Evolutionary conservation across 2,113 vertebrate species (phyloP).

Genomic region (Noctilio leporinus): DNA sequence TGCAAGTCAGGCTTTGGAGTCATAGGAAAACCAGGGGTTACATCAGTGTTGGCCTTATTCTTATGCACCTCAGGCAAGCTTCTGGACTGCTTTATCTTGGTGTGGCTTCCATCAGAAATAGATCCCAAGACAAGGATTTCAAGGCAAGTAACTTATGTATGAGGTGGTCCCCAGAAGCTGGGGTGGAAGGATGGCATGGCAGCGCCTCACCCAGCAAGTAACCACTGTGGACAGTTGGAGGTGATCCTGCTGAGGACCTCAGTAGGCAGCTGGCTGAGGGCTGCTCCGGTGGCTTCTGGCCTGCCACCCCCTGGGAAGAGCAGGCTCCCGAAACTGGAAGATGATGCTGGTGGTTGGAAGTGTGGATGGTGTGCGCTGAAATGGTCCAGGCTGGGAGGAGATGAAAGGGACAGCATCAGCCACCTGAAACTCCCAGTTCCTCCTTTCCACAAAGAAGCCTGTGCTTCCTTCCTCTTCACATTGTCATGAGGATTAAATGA

Average conservation of each 20-base stretch:
- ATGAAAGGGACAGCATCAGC: neutral
- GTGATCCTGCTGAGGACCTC: neutral
- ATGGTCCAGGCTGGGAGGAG: neutral
- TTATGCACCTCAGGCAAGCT: neutral
- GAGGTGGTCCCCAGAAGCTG: neutral
- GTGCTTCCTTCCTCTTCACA: too few species aligned
- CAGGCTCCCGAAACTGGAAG: neutral
- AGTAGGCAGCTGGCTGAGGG: neutral
- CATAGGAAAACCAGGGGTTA: neutral
- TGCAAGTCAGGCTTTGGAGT: neutral
- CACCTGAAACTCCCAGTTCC: neutral
- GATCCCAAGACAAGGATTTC: neutral
- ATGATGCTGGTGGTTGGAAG: neutral
- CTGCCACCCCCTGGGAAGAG: rapidly evolving
- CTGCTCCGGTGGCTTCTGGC: neutral
- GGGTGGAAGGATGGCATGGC: neutral
- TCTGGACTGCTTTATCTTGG: neutral
- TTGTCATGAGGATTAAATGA: neutral
- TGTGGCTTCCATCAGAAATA: neutral
- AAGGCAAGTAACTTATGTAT: neutral
- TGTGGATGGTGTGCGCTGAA: rapidly evolving
- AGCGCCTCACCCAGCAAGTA: neutral
- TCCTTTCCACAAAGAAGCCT: neutral
- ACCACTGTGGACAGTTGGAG: neutral
- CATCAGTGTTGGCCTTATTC: neutral